phyloP scores from a whole-genome alignment of 2,797 vertebrate genomes.

The Borostomias antarcticus region DNA sequence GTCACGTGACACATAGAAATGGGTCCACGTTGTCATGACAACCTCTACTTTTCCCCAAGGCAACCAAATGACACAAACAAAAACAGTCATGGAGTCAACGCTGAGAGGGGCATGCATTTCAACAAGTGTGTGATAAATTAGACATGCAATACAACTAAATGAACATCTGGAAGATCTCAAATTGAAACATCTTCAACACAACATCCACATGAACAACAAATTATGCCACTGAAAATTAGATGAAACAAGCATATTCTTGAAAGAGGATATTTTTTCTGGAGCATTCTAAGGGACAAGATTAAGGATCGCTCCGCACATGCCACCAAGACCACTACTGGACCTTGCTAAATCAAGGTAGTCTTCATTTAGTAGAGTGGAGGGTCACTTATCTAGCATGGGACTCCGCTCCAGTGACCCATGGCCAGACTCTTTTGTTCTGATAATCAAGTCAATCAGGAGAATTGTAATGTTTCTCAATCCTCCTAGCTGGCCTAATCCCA shows the following conservation, averaged over 20 bases:
- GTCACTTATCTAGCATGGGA: too few relatives aligned
- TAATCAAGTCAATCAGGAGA: not conserved
- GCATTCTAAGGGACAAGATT: too few relatives aligned
- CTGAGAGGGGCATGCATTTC: slow-evolving; percentile 30
- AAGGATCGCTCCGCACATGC: too few relatives aligned
- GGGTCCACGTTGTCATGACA: slow-evolving; percentile 42
- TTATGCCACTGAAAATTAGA: too few relatives aligned
- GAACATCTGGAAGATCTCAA: slow-evolving; percentile 33
- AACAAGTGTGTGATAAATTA: slow-evolving; percentile 60
- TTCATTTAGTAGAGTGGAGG: too few relatives aligned
- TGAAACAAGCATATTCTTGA: too few relatives aligned
- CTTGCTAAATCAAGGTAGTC: too few relatives aligned
- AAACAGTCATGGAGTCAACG: slow-evolving; percentile 61
- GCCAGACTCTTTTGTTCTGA: not conserved
- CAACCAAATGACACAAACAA: slow-evolving; percentile 65
- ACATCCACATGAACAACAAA: too few relatives aligned
- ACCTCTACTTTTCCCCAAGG: slow-evolving; percentile 59
- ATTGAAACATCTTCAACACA: slow-evolving; percentile 51
- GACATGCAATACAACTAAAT: slow-evolving; percentile 54
- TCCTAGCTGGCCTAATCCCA: not conserved
- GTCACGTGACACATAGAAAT: slow-evolving; percentile 46
- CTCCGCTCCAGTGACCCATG: slow-evolving; percentile 13
- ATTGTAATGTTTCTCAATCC: not conserved
- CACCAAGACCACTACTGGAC: too few relatives aligned
- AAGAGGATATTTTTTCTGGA: too few relatives aligned